Base-by-base conservation (phyloP, 2,113 vertebrate genomes). In the Cyphomyrus plagiostoma region DNA sequence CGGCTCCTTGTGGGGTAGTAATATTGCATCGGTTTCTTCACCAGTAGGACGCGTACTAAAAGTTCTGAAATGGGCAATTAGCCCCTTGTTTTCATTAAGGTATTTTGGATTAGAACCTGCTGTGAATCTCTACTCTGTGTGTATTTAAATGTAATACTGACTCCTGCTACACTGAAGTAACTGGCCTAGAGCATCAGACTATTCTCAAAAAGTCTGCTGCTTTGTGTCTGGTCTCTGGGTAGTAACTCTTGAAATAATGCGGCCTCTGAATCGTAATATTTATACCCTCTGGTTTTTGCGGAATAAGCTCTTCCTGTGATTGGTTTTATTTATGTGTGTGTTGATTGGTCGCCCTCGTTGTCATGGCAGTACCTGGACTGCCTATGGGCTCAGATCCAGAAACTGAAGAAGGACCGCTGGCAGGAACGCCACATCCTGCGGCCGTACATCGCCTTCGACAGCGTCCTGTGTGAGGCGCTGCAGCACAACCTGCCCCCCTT, bases 401-500 rank as follows among this genome's bases (percentile, higher is more conserved):
- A 99, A 95, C 82, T 99, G 91, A 98, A 98, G 92, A 99, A 98
- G 45, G 98, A 99, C 93, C 97, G 97, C 90, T 99, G 98, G 98
- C 98, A 99, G 92, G 98, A 99, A 91, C 95, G 98, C 53, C 98
- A 99, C 95, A 97, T 99, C 93, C 95, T 98, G 89, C 96, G 98
- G 84, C 98, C 98, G 1, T 99, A 99, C 94, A 96, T 99, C 74
- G 98, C 98, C 87, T 99, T 99, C 84, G 98, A 99, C 94, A 99
- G 98, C 26, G 98, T 99, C 77, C 96, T 99, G 35, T 99, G 98
- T 90, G 98, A 99, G 93, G 98, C 98, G 0, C 95, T 99, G 89
- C 98, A 99, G 84, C 98, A 99, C 95, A 99, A 98, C 88, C 95
- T 99, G 94, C 98, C 98, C n/a, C 98, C 98, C 0, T 99, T 99